Conservation (phyloP, 1,140 invertebrate genomes). For the Platorchestia sp. region DNA sequence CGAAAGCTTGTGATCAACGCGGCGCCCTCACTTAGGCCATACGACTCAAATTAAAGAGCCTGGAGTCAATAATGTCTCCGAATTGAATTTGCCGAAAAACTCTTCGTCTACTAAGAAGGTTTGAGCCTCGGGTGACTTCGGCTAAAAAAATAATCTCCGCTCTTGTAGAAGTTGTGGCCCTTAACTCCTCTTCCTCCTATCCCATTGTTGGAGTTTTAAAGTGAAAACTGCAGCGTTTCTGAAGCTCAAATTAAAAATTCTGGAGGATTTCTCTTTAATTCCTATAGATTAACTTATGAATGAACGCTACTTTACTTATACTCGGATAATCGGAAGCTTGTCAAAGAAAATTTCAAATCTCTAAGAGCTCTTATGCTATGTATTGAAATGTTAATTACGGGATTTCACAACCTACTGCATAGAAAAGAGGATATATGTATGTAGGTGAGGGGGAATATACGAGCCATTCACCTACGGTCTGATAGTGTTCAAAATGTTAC, state of each 20-base stretch:
- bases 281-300: neutral
- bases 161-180: neutral
- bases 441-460: neutral
- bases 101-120: neutral
- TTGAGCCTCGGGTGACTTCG: neutral
- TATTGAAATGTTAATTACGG: neutral
- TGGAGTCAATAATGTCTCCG: neutral
- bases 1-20: conserved; percentile 6
- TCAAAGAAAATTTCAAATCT: neutral
- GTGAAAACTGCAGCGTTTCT: neutral
- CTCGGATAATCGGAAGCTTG: neutral
- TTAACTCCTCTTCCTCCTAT: neutral
- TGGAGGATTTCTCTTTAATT: neutral
- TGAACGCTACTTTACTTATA: neutral
- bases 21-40: neutral
- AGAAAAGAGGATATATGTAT: neutral
- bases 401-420: neutral
- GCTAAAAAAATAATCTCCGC: neutral
- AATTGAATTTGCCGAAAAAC: neutral
- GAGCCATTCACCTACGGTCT: neutral
- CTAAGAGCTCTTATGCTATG: neutral
- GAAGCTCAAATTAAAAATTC: neutral
- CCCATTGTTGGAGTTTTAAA: neutral
- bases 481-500: neutral
- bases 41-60: neutral